Conservation (phyloP, 2,797 vertebrate genomes). For the Bradypus variegatus region DNA sequence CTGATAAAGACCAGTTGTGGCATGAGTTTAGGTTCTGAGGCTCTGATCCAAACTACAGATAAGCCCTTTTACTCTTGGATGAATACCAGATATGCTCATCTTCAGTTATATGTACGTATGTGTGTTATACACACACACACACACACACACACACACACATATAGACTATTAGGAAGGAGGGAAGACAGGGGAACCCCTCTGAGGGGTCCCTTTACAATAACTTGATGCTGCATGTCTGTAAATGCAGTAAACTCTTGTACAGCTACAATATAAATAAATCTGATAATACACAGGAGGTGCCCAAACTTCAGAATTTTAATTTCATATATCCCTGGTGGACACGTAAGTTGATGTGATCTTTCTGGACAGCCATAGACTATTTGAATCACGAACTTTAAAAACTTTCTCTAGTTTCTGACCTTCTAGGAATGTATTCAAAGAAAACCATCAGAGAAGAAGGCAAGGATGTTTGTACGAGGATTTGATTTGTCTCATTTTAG, state of each 20-base stretch:
- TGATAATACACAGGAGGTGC: not conserved
- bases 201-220: not conserved
- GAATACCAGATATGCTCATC: not conserved
- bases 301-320: not conserved
- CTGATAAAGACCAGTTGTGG: not conserved
- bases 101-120: not conserved
- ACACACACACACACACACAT: not conserved
- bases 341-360: not conserved
- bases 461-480: not conserved
- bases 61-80: not conserved
- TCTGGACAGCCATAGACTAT: not conserved
- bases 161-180: not conserved
- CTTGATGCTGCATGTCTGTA: not conserved
- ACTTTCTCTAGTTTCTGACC: not conserved
- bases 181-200: not conserved
- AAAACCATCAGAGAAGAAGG: not conserved
- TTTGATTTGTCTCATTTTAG: constrained; percentile 14
- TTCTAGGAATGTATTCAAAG: not conserved
- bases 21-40: not conserved
- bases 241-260: not conserved
- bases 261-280: not conserved
- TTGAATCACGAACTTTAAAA: not conserved
- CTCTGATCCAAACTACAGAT: not conserved
- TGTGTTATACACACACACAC: not conserved
- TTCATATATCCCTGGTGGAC: not conserved